These are phyloP conservation scores for Brevipalpus yothersi DNA, from an alignment of 1,140 invertebrate species.

Conservation along the genomic window DNA sequence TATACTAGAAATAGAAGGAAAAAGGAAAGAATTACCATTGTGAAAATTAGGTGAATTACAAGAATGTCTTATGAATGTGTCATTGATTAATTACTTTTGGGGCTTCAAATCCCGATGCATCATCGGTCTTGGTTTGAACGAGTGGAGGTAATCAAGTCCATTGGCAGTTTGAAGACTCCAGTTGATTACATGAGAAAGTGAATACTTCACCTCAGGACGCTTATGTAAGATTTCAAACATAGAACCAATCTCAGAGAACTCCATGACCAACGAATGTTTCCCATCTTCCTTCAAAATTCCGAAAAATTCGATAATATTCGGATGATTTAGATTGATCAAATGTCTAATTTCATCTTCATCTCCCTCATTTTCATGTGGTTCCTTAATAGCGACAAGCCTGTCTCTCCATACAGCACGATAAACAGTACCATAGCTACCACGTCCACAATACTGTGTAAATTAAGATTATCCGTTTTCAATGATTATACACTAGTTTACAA, in stretches of 20 bases:
- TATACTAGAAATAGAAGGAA: conserved; percentile 26
- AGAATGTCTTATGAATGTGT: too few relatives aligned
- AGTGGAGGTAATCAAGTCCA: conserved; percentile 80
- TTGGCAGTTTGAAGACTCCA: conserved; percentile 79
- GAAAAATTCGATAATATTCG: conserved; percentile 82
- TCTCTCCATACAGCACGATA: conserved; percentile 63
- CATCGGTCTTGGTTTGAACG: conserved; percentile 75
- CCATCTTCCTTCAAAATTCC: conserved; percentile 42
- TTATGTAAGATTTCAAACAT: conserved; percentile 72
- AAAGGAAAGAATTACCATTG: too few relatives aligned
- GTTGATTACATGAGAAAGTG: conserved; percentile 71
- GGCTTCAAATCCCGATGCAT: conserved; percentile 91
- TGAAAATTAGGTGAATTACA: too few relatives aligned
- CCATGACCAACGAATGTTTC: conserved; percentile 93
- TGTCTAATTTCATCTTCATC: conserved; percentile 27
- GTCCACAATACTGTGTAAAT: conserved; percentile 33
- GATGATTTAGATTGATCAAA: conserved; percentile 65
- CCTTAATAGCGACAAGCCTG: conserved; percentile 68
- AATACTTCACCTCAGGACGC: conserved; percentile 48
- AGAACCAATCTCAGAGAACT: conserved; percentile 88
- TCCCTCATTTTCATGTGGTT: conserved; percentile 46
- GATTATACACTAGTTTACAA: too few relatives aligned
- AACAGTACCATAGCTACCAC: conserved; percentile 88
- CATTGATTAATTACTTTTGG: conserved; percentile 39
- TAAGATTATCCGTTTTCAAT: too few relatives aligned